Conservation (phyloP, 1,140 invertebrate species). For the Dolichoris vasculosae region DNA sequence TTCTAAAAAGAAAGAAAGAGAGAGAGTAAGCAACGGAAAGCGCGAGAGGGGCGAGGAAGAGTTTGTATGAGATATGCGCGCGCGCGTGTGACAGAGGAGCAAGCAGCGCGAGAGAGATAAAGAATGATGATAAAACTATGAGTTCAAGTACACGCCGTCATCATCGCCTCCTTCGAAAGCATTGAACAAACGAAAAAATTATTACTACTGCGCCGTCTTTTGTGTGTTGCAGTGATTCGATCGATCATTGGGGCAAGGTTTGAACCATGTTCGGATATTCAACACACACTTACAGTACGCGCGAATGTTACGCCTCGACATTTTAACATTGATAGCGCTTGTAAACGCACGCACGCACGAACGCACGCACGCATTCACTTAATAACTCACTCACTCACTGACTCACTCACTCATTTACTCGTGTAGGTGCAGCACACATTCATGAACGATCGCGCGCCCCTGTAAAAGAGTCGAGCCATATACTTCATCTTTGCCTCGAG, state of each 20-base stretch:
- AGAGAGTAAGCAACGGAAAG: no score
- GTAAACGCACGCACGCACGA: neutral
- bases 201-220: neutral
- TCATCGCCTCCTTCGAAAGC: neutral
- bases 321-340: slow-evolving; percentile 23
- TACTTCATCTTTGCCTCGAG: neutral
- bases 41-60: neutral
- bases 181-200: slow-evolving; percentile 19
- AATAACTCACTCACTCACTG: neutral
- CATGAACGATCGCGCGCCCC: neutral
- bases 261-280: slow-evolving; percentile 15
- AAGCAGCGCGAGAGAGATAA: neutral
- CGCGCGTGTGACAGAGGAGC: neutral
- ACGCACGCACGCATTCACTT: neutral
- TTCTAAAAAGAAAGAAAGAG: neutral
- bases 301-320: neutral
- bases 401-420: neutral
- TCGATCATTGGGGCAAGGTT: slow-evolving; percentile 42
- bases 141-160: slow-evolving; percentile 40
- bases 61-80: no score
- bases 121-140: slow-evolving; percentile 34
- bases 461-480: neutral
- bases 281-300: neutral
- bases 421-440: no score
- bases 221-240: slow-evolving; percentile 10